phyloP scores from a whole-genome alignment of 2,888 invertebrate genomes.

The Conomelus anceps region DNA sequence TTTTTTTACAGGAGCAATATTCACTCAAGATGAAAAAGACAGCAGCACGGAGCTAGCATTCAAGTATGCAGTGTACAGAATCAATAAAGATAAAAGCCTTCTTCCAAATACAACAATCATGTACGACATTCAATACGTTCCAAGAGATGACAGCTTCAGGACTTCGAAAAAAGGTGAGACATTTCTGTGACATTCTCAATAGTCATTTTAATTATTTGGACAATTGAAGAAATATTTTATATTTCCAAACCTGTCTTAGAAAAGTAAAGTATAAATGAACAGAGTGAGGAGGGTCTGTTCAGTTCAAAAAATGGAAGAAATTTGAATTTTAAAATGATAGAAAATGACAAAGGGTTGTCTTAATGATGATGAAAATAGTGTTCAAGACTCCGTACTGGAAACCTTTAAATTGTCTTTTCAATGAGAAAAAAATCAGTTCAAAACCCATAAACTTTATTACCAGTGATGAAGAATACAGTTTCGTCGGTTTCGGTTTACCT shows the following conservation, averaged over 20 bases:
- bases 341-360: too few relatives aligned
- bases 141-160: slow-evolving; percentile 82
- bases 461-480: too few relatives aligned
- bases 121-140: slow-evolving; percentile 89
- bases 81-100: slow-evolving; percentile 79
- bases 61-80: slow-evolving; percentile 88
- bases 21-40: slow-evolving; percentile 82
- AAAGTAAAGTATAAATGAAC: not conserved
- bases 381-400: too few relatives aligned
- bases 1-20: slow-evolving; percentile 72
- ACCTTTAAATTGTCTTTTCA: too few relatives aligned
- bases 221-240: not conserved
- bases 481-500: too few relatives aligned
- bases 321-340: too few relatives aligned
- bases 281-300: not conserved
- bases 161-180: slow-evolving; percentile 80
- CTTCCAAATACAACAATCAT: slow-evolving; percentile 80
- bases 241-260: not conserved
- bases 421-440: too few relatives aligned
- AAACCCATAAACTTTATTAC: too few relatives aligned
- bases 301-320: too few relatives aligned
- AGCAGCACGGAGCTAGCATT: slow-evolving; percentile 84
- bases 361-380: too few relatives aligned
- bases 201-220: not conserved
- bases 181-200: not conserved